phyloP scores from a whole-genome alignment of 2,797 vertebrate species.

The Naso thynnoides region DNA sequence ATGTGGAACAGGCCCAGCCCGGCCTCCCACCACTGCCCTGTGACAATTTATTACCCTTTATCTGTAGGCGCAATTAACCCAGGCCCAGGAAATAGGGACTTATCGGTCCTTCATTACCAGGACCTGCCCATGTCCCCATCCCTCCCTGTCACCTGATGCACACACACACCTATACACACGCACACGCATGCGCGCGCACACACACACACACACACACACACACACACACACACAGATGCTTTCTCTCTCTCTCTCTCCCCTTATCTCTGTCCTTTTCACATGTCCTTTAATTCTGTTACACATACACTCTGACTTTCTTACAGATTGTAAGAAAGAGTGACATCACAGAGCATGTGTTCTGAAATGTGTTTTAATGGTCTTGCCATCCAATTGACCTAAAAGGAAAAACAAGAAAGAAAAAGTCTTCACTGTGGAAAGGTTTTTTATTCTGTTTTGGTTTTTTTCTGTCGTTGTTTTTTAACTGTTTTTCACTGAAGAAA shows the following conservation, averaged over 20 bases:
- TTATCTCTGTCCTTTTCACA: conserved; percentile 32
- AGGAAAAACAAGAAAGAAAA: conserved; percentile 3
- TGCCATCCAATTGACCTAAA: conserved; percentile 16
- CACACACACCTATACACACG: conserved; percentile 36
- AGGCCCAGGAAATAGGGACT: conserved; percentile 82
- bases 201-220: conserved; percentile 25
- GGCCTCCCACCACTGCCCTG: conserved; percentile 81
- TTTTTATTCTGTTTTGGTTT: background rate
- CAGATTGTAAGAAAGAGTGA: conserved; percentile 14
- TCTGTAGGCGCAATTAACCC: conserved; percentile 89
- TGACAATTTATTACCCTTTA: conserved; percentile 89
- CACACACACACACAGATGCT: background rate
- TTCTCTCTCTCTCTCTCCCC: conserved; percentile 18
- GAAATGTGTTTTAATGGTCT: conserved; percentile 13
- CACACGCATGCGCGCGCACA: conserved; percentile 19
- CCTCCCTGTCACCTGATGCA: conserved; percentile 78
- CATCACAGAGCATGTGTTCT: background rate
- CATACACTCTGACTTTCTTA: conserved; percentile 29
- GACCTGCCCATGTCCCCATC: conserved; percentile 82
- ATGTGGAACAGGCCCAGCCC: conserved; percentile 81
- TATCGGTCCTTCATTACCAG: conserved; percentile 86
- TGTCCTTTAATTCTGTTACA: conserved; percentile 45
- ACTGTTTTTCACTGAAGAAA: background rate
- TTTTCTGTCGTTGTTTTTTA: too few relatives aligned
- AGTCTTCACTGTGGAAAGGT: background rate